Evolutionary conservation across 2,888 invertebrate genomes (phyloP).

Genomic region (Drosophila subsilvestris): DNA sequence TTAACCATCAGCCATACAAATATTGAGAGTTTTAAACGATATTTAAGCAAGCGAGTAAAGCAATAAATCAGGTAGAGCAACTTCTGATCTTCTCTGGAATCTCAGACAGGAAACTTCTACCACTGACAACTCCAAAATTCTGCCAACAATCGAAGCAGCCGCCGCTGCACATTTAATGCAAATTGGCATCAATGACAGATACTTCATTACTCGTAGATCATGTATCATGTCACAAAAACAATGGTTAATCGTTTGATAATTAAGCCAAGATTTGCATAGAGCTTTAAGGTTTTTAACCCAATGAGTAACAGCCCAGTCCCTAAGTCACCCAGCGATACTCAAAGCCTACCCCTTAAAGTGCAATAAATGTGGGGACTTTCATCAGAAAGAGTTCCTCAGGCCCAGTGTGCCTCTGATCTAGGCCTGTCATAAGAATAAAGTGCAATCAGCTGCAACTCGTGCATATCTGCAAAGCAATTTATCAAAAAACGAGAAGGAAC

Average conservation of each 20-base stretch:
- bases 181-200: conserved; percentile 27
- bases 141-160: background rate
- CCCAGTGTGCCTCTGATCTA: conserved; percentile 60
- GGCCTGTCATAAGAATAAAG: conserved; percentile 53
- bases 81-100: background rate
- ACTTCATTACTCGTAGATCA: background rate
- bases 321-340: background rate
- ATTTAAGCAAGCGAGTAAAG: background rate
- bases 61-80: background rate
- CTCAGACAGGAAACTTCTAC: background rate
- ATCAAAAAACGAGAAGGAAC: conserved; percentile 43
- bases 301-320: background rate
- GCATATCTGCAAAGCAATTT: conserved; percentile 53
- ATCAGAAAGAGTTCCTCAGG: conserved; percentile 5
- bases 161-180: conserved; percentile 27
- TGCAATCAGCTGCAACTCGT: conserved; percentile 63
- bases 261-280: background rate
- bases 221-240: conserved; percentile 16
- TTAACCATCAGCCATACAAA: background rate
- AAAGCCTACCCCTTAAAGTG: background rate
- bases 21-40: background rate
- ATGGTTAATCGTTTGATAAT: conserved; percentile 14
- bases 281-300: conserved; percentile 20
- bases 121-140: conserved; percentile 3
- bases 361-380: background rate